phyloP scores from a whole-genome alignment of 2,113 vertebrate species.

The Bagarius yarrelli region DNA sequence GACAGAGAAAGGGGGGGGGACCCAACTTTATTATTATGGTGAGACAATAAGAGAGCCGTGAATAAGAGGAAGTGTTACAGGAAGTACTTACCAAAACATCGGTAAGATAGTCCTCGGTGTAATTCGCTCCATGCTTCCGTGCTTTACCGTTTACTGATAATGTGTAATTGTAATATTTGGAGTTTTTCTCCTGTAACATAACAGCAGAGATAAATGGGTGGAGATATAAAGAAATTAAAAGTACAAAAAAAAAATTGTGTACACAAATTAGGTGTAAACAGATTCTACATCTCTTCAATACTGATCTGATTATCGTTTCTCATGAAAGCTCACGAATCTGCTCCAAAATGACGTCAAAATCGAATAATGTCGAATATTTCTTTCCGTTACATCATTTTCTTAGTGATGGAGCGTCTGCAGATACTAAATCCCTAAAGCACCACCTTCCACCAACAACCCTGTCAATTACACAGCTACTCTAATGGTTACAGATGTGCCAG shows the following conservation, averaged over 20 bases:
- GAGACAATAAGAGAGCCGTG: no score
- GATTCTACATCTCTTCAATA: background rate
- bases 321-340: no score
- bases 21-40: background rate
- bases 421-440: constrained; percentile 36
- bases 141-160: constrained; percentile 91
- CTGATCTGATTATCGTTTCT: background rate
- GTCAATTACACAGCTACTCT: constrained; percentile 6
- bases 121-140: constrained; percentile 84
- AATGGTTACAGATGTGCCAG: background rate
- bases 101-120: constrained; percentile 91
- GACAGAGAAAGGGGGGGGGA: background rate
- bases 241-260: background rate
- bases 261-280: background rate
- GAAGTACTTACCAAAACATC: constrained; percentile 85
- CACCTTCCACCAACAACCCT: background rate
- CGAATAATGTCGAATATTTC: background rate
- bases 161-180: constrained; percentile 97
- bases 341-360: no score
- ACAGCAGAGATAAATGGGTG: background rate
- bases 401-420: background rate
- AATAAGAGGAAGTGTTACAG: no score
- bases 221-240: background rate
- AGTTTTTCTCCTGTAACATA: constrained; percentile 86
- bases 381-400: background rate